Evolutionary conservation across 2,113 vertebrate species (phyloP), one percentile per base, ranked within the genome.

Genomic region (Copsychus sechellarum): DNA sequence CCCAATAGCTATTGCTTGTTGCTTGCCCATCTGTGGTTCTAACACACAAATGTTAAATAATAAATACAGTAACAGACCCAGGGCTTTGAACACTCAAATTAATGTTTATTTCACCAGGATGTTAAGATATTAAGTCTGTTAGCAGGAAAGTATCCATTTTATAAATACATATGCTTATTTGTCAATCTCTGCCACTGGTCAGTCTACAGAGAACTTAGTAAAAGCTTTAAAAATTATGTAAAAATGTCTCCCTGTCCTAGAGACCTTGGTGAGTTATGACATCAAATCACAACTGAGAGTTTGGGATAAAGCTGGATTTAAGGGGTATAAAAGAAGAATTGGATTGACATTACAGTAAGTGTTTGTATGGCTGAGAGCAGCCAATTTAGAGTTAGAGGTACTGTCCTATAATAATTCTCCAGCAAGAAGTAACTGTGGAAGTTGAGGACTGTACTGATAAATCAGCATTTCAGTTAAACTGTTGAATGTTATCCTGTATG

Each of bases 1-100:
- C 58, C 79, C 90, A 91, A 74, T 67, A 94, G 77, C 79, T 93
- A 60, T 93, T 94, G 81, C 87, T 90, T 93, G 64, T 88, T 91
- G 83, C 67, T 96, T 90, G 72, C 40, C 71, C 85, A 90, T 92
- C 92, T 96, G 92, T 80, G 67, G 43, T 93, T 95, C 79, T 64
- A 88, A 77, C 47, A 66, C 42, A 56, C 29, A 78, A 93, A 86
- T 86, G 54, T 93, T 91, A 81, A 93, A 88, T 86, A 93, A 93
- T 57, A 92, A 96, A 74, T 91, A 91, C 60, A 66, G 81, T 74
- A 88, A 83, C 57, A 93, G 79, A 95, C 65, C n/a, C 34, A 36
- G 42, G 20, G 48, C 26, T 85, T 85, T 58, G 42, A 81, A 40
- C 26, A 47, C 58, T 80, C 66, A 66, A 87, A 80, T 34, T 26